Evolutionary conservation across 2,113 vertebrate species (phyloP).

Genomic region (Menidia beryllina): DNA sequence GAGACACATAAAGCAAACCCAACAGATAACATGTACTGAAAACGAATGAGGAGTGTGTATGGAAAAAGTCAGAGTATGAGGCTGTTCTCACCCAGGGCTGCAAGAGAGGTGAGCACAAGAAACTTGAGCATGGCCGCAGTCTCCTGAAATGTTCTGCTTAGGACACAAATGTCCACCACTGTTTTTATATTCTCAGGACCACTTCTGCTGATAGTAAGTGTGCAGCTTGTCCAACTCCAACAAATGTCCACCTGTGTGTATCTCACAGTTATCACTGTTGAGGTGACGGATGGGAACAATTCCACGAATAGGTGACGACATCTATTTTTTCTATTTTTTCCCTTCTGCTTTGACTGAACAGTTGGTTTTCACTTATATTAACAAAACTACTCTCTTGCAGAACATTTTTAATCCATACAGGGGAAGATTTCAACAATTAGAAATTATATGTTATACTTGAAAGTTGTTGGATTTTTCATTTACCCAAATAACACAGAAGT

Average conservation of each 20-base stretch:
- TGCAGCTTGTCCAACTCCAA: constrained; percentile 11
- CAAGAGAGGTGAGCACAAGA: constrained; percentile 80
- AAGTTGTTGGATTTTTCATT: too few species aligned
- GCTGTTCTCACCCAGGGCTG: constrained; percentile 82
- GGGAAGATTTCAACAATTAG: too few species aligned
- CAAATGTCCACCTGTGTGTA: constrained; percentile 56
- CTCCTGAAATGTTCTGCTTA: constrained; percentile 36
- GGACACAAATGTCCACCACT: background rate
- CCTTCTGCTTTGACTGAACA: constrained; percentile 2
- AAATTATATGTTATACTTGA: too few species aligned
- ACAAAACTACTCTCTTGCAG: background rate
- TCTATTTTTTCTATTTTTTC: constrained; percentile 39
- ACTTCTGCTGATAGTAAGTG: background rate
- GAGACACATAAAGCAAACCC: background rate
- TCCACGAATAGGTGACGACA: constrained; percentile 14
- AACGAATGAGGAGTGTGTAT: background rate
- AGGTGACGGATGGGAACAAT: background rate
- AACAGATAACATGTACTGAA: background rate
- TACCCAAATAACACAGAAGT: too few species aligned
- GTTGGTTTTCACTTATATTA: background rate
- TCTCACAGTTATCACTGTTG: constrained; percentile 68
- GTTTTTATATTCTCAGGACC: constrained; percentile 66
- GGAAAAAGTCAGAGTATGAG: constrained; percentile 5
- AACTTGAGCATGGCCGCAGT: constrained; percentile 82
- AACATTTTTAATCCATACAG: too few species aligned